Evolutionary conservation across 2,888 invertebrate species (phyloP).

Genomic region (Rhyacophila evoluta): DNA sequence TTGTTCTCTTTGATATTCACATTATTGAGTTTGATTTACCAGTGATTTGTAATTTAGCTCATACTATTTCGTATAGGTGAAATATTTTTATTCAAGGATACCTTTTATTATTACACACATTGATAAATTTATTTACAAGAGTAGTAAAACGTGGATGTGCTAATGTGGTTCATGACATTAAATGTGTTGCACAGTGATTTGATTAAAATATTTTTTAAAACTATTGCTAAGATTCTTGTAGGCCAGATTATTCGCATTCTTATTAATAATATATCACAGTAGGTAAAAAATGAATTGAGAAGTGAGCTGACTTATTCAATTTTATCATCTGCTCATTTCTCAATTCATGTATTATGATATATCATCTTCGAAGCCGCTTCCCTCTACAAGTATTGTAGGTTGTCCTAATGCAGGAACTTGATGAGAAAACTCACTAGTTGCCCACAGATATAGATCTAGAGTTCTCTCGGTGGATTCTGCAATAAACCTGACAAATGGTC

Average conservation of each 20-base stretch:
- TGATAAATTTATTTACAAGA: too few species aligned
- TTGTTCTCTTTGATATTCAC: too few species aligned
- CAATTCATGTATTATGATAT: conserved; percentile 39
- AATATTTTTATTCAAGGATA: too few species aligned
- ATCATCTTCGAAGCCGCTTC: conserved; percentile 44
- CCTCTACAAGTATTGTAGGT: conserved; percentile 62
- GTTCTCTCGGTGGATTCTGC: conserved; percentile 93
- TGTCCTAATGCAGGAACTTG: conserved; percentile 76
- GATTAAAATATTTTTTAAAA: too few species aligned
- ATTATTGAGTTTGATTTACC: too few species aligned
- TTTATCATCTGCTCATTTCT: background rate
- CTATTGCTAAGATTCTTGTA: background rate
- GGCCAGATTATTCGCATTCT: background rate
- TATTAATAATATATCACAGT: background rate
- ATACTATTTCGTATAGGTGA: too few species aligned
- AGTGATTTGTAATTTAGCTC: too few species aligned
- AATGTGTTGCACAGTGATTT: too few species aligned
- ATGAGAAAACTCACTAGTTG: conserved; percentile 79
- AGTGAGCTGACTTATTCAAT: background rate
- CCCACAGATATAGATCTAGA: conserved; percentile 88
- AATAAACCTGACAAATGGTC: conserved; percentile 96
- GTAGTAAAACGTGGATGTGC: too few species aligned
- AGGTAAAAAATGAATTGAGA: background rate
- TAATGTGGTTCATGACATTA: too few species aligned
- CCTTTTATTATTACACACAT: too few species aligned